Percentiles rank a stretch among this genome's conserved stretches.
These are phyloP conservation scores for Cheirogaleus major DNA, from an alignment of 2,797 vertebrate species.

Conservation along the genomic window DNA sequence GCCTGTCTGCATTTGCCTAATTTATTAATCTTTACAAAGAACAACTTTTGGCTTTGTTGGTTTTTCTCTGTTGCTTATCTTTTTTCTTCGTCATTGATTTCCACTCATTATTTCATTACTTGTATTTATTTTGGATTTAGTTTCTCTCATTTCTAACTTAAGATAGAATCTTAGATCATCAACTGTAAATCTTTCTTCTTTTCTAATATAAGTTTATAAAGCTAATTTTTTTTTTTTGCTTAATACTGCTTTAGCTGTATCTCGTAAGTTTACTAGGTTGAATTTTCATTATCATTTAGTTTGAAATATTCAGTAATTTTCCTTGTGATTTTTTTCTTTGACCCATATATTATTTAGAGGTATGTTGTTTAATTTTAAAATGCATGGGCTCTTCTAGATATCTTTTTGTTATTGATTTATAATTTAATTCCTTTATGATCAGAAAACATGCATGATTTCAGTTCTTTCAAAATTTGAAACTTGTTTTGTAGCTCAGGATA, in stretches of 20 bases:
- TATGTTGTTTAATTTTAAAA: not conserved
- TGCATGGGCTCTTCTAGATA: not conserved
- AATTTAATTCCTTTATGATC: not conserved
- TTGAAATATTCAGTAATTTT: conserved; percentile 9
- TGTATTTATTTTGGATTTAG: not conserved
- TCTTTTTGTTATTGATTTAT: conserved; percentile 9
- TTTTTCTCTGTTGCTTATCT: not conserved
- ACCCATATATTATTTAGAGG: not conserved
- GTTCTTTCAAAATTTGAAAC: not conserved
- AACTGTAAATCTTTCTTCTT: not conserved
- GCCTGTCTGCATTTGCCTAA: not conserved
- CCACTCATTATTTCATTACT: not conserved
- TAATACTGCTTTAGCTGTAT: not conserved
- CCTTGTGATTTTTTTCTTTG: not conserved
- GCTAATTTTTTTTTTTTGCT: not conserved
- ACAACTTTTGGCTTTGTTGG: not conserved
- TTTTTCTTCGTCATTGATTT: not conserved
- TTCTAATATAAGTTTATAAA: not conserved
- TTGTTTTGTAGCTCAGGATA: not conserved
- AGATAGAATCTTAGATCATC: not conserved
- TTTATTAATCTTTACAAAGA: not conserved
- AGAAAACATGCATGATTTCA: not conserved
- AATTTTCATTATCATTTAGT: not conserved
- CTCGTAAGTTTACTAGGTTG: not conserved
- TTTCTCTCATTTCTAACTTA: not conserved